phyloP scores from a whole-genome alignment of 1,140 invertebrate species.

The Batillaria attramentaria region DNA sequence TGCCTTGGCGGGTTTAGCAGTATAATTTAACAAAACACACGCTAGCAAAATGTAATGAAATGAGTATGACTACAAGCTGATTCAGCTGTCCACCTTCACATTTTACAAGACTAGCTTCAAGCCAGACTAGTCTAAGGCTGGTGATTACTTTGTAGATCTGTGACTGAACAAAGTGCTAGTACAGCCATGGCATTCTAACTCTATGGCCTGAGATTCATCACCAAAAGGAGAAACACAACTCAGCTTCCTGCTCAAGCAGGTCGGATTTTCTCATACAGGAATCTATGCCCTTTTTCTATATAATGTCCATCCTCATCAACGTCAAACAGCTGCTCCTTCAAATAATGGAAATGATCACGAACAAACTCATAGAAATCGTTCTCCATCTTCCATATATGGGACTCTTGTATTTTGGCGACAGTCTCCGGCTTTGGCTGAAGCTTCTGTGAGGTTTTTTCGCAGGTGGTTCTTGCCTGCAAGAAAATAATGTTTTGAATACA shows the following conservation, averaged over 20 bases:
- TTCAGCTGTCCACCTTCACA: no score
- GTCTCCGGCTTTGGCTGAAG: constrained; percentile 86
- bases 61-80: no score
- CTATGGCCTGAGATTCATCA: no score
- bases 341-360: constrained; percentile 90
- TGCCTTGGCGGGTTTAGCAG: no score
- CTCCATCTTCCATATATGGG: constrained; percentile 94
- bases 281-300: constrained; percentile 83
- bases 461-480: constrained; percentile 88
- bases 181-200: no score
- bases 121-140: no score
- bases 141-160: no score
- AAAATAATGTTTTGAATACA: background rate
- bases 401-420: constrained; percentile 77
- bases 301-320: constrained; percentile 75
- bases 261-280: constrained; percentile 95
- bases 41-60: no score
- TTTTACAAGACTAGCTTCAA: no score
- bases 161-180: no score
- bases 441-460: constrained; percentile 94
- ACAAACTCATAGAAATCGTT: constrained; percentile 98
- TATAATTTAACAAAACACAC: no score
- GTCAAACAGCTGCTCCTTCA: constrained; percentile 80
- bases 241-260: constrained; percentile 73
- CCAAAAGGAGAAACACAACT: no score